These are phyloP conservation scores for Oscheius sp. DNA, from an alignment of 2,888 invertebrate species.

Conservation along the genomic window DNA sequence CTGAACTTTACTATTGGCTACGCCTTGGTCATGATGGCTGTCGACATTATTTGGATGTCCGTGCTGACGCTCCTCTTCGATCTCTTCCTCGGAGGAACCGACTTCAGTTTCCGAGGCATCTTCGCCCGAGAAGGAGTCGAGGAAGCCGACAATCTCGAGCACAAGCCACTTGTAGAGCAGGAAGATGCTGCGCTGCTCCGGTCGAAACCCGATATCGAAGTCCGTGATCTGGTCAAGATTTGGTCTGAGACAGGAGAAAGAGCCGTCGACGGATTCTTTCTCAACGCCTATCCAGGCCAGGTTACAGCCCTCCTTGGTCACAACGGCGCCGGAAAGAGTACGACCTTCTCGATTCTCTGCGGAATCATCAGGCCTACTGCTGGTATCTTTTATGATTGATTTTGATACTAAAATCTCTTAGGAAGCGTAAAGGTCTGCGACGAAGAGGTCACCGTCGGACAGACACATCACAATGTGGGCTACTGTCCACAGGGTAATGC, in stretches of 20 bases:
- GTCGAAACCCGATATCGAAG: conserved; percentile 61
- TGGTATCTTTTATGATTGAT: conserved; percentile 32
- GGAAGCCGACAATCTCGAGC: conserved; percentile 9
- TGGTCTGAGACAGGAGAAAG: conserved; percentile 63
- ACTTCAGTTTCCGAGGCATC: conserved; percentile 41
- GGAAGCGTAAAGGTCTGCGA: conserved; percentile 23
- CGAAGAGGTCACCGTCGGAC: not conserved
- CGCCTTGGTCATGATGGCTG: conserved; percentile 65
- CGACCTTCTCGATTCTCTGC: conserved; percentile 59
- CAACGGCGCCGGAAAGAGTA: conserved; percentile 71
- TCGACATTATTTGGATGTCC: conserved; percentile 60
- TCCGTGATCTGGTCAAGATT: conserved; percentile 58
- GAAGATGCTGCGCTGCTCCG: conserved; percentile 4
- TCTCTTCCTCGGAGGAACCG: conserved; percentile 39
- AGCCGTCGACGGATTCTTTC: conserved; percentile 66
- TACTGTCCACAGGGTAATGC: conserved; percentile 58
- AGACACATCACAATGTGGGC: conserved; percentile 21
- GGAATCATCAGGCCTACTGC: conserved; percentile 63
- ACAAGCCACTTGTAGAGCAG: not conserved
- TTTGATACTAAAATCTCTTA: not conserved
- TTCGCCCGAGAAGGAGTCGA: conserved; percentile 33
- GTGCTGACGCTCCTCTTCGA: conserved; percentile 43
- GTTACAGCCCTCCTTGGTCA: conserved; percentile 72
- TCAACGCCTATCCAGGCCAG: conserved; percentile 67
- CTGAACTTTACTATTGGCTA: conserved; percentile 61